phyloP scores from a whole-genome alignment of 1,140 invertebrate genomes.

The Gonatopus flavifemur region DNA sequence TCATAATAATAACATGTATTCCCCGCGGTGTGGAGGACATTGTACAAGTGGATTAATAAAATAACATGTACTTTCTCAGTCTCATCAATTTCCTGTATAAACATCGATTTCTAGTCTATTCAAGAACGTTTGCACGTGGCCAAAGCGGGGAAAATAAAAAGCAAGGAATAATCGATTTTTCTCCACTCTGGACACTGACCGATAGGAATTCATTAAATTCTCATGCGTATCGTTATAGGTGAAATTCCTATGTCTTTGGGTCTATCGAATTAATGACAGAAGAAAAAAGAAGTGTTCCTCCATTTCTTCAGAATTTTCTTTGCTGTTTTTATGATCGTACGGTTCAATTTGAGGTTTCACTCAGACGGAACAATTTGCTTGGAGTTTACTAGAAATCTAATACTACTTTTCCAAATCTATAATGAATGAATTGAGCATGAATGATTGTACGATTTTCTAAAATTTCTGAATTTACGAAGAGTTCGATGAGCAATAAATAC shows the following conservation, averaged over 20 bases:
- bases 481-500: too few species aligned
- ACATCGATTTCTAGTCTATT: constrained; percentile 2
- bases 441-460: too few species aligned
- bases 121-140: not conserved
- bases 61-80: not conserved
- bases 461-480: too few species aligned
- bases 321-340: too few species aligned
- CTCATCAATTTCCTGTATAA: not conserved
- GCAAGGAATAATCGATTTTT: constrained; percentile 28
- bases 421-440: too few species aligned
- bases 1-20: too few species aligned
- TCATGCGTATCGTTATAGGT: constrained; percentile 5
- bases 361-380: too few species aligned
- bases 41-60: not conserved
- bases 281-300: not conserved
- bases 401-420: too few species aligned
- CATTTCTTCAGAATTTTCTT: too few species aligned
- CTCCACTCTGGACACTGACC: constrained; percentile 24
- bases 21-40: not conserved
- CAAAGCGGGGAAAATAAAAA: constrained; percentile 15
- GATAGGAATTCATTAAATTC: constrained; percentile 27
- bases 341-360: too few species aligned
- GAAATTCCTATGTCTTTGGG: not conserved
- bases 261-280: constrained; percentile 1
- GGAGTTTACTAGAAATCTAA: too few species aligned